A percentile compares a stretch with the other conserved stretches of the same genome.
These are phyloP conservation scores for Gorsachius magnificus DNA, from an alignment of 2,797 vertebrate genomes.

Conservation along the genomic window DNA sequence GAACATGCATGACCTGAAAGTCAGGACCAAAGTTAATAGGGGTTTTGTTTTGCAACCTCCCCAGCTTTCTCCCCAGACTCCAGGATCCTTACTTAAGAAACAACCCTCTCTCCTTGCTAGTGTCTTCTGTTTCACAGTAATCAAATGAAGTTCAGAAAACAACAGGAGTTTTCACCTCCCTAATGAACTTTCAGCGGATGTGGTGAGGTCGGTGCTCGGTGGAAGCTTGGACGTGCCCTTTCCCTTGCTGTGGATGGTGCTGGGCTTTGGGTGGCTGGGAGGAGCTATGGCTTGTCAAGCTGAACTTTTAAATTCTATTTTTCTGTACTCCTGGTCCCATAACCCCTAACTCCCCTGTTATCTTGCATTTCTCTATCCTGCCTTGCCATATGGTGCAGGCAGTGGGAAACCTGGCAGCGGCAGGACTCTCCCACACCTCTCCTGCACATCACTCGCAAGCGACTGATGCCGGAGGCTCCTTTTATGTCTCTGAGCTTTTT, in stretches of 20 bases:
- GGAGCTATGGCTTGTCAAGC: background rate
- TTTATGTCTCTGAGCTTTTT: background rate
- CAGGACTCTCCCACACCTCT: background rate
- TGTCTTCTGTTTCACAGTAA: constrained; percentile 33
- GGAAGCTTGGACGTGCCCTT: background rate
- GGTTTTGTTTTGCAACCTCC: constrained; percentile 10
- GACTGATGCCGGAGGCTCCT: background rate
- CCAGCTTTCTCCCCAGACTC: background rate
- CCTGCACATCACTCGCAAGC: background rate
- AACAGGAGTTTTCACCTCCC: constrained; percentile 10
- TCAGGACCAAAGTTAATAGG: constrained; percentile 34
- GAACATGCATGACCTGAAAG: constrained; percentile 13
- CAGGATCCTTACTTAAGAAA: background rate
- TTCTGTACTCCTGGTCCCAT: background rate
- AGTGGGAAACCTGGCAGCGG: background rate
- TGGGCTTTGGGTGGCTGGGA: background rate
- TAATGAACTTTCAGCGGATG: background rate
- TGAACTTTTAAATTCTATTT: background rate
- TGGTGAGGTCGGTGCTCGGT: background rate
- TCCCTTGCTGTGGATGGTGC: accelerated
- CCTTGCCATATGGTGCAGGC: background rate
- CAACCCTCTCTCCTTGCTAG: background rate
- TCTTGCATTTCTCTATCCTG: background rate
- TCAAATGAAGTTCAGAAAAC: background rate
- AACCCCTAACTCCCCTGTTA: background rate